phyloP scores from a whole-genome alignment of 2,113 vertebrate genomes.

The Xiphorhynchus elegans region DNA sequence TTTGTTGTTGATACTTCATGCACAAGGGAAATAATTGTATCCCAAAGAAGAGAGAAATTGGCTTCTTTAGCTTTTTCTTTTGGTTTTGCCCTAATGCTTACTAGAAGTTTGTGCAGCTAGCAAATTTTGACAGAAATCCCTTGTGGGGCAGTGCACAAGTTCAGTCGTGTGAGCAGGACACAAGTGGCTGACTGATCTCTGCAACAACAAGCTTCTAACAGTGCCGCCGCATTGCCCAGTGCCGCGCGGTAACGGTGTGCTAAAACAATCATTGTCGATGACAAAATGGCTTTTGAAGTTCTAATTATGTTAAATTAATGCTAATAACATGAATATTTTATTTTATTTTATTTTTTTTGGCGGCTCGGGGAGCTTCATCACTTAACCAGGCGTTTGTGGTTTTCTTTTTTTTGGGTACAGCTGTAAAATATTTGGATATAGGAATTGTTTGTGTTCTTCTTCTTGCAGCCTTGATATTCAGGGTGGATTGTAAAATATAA shows the following conservation, averaged over 20 bases:
- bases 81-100: slow-evolving; percentile 83
- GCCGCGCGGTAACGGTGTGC: slow-evolving; percentile 74
- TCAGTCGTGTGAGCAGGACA: slow-evolving; percentile 69
- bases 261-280: slow-evolving; percentile 88
- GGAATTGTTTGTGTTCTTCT: slow-evolving; percentile 84
- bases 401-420: slow-evolving; percentile 82
- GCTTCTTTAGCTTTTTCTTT: slow-evolving; percentile 80
- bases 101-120: slow-evolving; percentile 86
- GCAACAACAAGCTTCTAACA: slow-evolving; percentile 81
- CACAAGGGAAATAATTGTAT: slow-evolving; percentile 95
- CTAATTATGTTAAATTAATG: slow-evolving; percentile 90
- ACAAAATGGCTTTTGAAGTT: slow-evolving; percentile 85
- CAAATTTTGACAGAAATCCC: slow-evolving; percentile 69
- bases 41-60: slow-evolving; percentile 85
- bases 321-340: slow-evolving; percentile 82
- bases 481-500: slow-evolving; percentile 95
- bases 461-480: slow-evolving; percentile 95
- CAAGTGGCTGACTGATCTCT: slow-evolving; percentile 79
- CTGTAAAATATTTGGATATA: slow-evolving; percentile 90
- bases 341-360: slow-evolving; percentile 82
- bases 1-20: slow-evolving; percentile 83
- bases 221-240: slow-evolving; percentile 71
- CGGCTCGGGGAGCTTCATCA: slow-evolving; percentile 87
- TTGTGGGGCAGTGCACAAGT: slow-evolving; percentile 73
- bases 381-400: slow-evolving; percentile 81